Conservation (phyloP, 2,113 vertebrate genomes). For the Pterocles orientalis region DNA sequence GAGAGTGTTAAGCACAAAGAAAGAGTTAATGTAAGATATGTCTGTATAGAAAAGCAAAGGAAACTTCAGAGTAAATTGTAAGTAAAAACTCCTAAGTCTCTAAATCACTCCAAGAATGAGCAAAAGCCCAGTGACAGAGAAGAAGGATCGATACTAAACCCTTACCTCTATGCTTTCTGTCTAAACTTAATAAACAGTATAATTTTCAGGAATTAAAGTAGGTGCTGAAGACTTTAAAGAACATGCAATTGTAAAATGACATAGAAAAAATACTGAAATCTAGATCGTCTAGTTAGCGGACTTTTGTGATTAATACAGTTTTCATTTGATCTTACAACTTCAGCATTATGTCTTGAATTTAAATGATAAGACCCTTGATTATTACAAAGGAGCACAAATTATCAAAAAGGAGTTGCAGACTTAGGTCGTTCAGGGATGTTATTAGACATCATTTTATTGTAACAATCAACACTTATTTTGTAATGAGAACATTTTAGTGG, state of each 20-base stretch:
- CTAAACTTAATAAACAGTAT: background rate
- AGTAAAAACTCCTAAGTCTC: background rate
- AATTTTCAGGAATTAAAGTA: background rate
- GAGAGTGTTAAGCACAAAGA: background rate
- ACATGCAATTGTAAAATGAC: background rate
- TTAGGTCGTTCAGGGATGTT: background rate
- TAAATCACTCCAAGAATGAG: background rate
- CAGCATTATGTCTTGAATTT: background rate
- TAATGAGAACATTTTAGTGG: background rate
- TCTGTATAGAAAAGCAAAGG: background rate
- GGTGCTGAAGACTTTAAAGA: background rate
- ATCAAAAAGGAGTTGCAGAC: background rate
- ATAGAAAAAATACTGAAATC: background rate
- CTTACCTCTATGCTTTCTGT: background rate
- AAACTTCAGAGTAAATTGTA: background rate
- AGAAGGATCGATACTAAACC: background rate
- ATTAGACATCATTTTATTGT: background rate
- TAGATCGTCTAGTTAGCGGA: background rate
- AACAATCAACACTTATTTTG: background rate
- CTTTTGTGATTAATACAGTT: background rate
- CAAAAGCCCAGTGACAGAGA: background rate
- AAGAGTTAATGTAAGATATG: background rate
- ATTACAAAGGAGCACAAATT: background rate
- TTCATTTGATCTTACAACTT: background rate
- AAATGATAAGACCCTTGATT: background rate